A percentile compares a stretch with the other conserved stretches of the same genome.
These are phyloP conservation scores for Neodiprion fabricii DNA, from an alignment of 1,140 invertebrate genomes.

Conservation along the genomic window DNA sequence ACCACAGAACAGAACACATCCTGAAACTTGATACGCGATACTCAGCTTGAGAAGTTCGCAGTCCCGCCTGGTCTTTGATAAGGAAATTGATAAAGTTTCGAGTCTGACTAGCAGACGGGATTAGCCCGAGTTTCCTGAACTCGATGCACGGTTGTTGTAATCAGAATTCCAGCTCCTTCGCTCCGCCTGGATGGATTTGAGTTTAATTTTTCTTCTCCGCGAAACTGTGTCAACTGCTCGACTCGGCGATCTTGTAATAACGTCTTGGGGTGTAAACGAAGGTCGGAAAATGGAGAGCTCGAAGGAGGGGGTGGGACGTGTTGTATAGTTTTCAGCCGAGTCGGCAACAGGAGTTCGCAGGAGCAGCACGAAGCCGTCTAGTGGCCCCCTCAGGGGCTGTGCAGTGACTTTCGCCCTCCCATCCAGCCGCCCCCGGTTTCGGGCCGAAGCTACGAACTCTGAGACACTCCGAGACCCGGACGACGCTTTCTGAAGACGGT, in stretches of 20 bases:
- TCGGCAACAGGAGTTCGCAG: conserved; percentile 51
- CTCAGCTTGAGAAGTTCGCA: not conserved
- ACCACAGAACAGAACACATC: conserved; percentile 38
- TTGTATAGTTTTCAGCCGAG: conserved; percentile 44
- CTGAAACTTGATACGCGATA: conserved; percentile 42
- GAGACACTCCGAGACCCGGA: not conserved
- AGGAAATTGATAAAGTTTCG: conserved; percentile 54
- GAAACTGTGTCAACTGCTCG: not conserved
- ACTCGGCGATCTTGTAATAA: not conserved
- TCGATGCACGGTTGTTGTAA: not conserved
- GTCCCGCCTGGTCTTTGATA: conserved; percentile 47
- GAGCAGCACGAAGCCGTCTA: conserved; percentile 49
- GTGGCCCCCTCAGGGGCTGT: conserved; percentile 58
- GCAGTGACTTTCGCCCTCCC: conserved; percentile 49
- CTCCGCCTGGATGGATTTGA: not conserved
- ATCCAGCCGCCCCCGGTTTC: not conserved
- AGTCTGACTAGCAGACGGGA: not conserved
- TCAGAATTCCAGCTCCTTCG: no score
- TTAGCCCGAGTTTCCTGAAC: not conserved
- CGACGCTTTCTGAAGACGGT: not conserved
- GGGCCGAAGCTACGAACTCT: not conserved
- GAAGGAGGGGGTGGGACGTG: not conserved
- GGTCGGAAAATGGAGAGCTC: not conserved
- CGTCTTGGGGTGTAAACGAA: not conserved
- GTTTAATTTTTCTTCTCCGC: not conserved